phyloP scores from a whole-genome alignment of 2,888 invertebrate species.

The Cheilosia grossa region DNA sequence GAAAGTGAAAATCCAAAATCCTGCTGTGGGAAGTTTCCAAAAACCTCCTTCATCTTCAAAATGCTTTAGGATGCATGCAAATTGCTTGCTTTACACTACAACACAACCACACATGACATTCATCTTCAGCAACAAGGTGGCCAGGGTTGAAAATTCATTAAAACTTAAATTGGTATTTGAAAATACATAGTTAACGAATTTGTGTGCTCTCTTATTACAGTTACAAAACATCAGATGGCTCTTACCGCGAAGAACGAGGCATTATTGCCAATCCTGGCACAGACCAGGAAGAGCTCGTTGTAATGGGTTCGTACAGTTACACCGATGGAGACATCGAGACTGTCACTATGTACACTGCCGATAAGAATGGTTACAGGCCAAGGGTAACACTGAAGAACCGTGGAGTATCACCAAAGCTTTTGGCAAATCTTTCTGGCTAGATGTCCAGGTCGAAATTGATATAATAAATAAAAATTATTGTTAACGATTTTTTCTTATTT shows the following conservation, averaged over 20 bases:
- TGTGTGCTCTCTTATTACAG: slow-evolving; percentile 68
- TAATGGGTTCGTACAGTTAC: slow-evolving; percentile 80
- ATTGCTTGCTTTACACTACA: too few relatives aligned
- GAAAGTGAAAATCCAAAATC: too few relatives aligned
- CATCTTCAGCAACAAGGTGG: too few relatives aligned
- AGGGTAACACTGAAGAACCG: slow-evolving; percentile 80
- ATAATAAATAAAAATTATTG: neutral
- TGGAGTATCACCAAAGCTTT: slow-evolving; percentile 77
- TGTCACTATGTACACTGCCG: slow-evolving; percentile 82
- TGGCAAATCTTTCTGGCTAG: slow-evolving; percentile 70
- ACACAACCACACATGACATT: too few relatives aligned
- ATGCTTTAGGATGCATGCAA: too few relatives aligned
- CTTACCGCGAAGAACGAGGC: slow-evolving; percentile 81
- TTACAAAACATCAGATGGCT: slow-evolving; percentile 80
- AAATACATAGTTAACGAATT: neutral
- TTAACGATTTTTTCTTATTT: neutral
- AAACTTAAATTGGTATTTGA: too few relatives aligned
- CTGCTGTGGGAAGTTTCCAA: too few relatives aligned
- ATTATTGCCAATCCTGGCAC: slow-evolving; percentile 82
- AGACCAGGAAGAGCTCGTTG: slow-evolving; percentile 80
- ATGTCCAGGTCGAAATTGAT: neutral
- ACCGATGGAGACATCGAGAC: slow-evolving; percentile 80
- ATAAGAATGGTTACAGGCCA: slow-evolving; percentile 82
- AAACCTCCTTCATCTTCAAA: too few relatives aligned
- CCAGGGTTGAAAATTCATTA: too few relatives aligned